Evolutionary conservation across 2,797 vertebrate species (phyloP).

Genomic region (Rhadinocentrus ornatus): DNA sequence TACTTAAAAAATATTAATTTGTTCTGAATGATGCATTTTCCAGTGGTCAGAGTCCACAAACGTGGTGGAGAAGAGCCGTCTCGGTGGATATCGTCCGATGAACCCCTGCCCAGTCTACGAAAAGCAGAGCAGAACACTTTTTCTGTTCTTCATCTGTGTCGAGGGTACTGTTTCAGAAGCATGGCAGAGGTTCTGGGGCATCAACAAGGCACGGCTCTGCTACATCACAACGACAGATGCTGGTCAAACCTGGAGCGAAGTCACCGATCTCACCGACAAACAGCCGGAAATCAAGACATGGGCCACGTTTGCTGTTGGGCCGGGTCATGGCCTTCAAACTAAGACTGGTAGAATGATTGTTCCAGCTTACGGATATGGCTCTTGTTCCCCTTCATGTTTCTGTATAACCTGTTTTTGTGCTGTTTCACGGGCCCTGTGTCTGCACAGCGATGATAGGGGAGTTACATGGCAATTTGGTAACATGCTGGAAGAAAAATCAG

Average conservation of each 20-base stretch:
- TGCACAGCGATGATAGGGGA: constrained; percentile 17
- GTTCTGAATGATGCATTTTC: not conserved
- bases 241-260: constrained; percentile 22
- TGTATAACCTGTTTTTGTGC: constrained; percentile 12
- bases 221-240: constrained; percentile 16
- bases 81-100: not conserved
- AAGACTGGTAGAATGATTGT: constrained; percentile 7
- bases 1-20: too few species aligned
- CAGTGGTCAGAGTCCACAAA: constrained; percentile 20
- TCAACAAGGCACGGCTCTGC: constrained; percentile 25
- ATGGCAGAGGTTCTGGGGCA: constrained; percentile 22
- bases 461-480: constrained; percentile 6
- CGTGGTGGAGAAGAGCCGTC: constrained; percentile 5
- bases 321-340: constrained; percentile 20
- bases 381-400: constrained; percentile 6
- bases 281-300: constrained; percentile 10
- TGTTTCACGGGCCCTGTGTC: constrained; percentile 1
- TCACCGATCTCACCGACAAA: constrained; percentile 13
- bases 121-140: not conserved
- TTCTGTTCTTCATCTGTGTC: constrained; percentile 23
- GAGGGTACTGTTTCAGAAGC: constrained; percentile 5
- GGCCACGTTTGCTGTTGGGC: constrained; percentile 21
- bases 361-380: constrained; percentile 20
- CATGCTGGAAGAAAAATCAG: constrained; percentile 4
- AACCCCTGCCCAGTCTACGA: constrained; percentile 21